Percentiles rank a stretch among this genome's conserved stretches.
phyloP scores from a whole-genome alignment of 1,140 invertebrate genomes.

The Drosophila tristis region DNA sequence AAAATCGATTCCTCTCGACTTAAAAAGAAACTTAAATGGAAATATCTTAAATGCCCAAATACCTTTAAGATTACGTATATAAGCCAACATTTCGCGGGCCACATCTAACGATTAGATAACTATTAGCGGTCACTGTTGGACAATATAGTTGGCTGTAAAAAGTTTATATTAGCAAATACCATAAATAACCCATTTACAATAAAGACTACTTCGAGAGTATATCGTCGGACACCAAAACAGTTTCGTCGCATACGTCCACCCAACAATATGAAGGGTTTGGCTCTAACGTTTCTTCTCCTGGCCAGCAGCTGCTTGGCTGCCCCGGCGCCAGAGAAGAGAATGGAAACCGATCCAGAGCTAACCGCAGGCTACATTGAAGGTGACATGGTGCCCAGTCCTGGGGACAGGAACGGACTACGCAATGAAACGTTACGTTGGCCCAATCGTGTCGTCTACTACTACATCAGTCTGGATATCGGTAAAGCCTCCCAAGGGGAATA shows the following conservation, averaged over 20 bases:
- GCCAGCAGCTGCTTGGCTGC: constrained; percentile 34
- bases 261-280: constrained; percentile 25
- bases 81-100: background rate
- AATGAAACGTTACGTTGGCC: constrained; percentile 87
- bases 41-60: background rate
- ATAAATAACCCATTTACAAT: constrained; percentile 43
- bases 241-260: constrained; percentile 8
- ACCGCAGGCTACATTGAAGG: constrained; percentile 63
- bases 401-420: constrained; percentile 85
- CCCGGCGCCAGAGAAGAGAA: constrained; percentile 19
- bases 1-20: too few species aligned
- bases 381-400: constrained; percentile 53
- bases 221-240: constrained; percentile 5
- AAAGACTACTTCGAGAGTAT: background rate
- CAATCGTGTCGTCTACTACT: constrained; percentile 86
- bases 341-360: constrained; percentile 64
- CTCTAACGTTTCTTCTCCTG: constrained; percentile 4
- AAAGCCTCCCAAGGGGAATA: background rate
- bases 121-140: constrained; percentile 21
- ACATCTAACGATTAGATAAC: constrained; percentile 29
- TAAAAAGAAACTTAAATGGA: background rate
- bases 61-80: constrained; percentile 11
- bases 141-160: constrained; percentile 32
- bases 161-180: constrained; percentile 6
- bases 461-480: constrained; percentile 85